A percentile compares a stretch with the other conserved stretches of the same genome.
phyloP scores from a whole-genome alignment of 2,888 invertebrate genomes.

The Tipula helvola region DNA sequence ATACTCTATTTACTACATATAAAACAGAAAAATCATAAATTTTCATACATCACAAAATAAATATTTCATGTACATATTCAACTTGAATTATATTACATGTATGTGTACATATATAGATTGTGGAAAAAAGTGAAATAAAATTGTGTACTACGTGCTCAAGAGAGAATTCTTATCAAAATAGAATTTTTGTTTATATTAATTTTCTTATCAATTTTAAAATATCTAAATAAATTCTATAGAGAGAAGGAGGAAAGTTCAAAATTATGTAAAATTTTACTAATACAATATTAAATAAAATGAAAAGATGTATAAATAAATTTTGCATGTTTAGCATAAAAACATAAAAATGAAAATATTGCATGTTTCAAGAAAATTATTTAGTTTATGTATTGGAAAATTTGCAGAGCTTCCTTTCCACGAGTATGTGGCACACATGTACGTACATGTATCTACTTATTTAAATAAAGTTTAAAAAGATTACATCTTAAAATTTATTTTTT shows the following conservation, averaged over 20 bases:
- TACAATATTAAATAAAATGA: background rate
- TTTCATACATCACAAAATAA: no score
- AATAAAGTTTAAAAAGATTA: background rate
- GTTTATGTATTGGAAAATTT: background rate
- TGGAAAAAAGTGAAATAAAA: background rate
- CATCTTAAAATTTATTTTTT: background rate
- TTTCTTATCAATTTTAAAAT: background rate
- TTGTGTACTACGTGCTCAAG: background rate
- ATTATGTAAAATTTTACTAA: background rate
- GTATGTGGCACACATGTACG: background rate
- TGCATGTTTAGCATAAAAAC: background rate
- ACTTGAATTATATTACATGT: no score
- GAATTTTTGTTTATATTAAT: background rate
- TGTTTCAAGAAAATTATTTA: background rate
- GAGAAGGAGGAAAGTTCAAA: background rate
- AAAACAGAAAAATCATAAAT: no score
- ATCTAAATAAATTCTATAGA: background rate
- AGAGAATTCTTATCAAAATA: background rate
- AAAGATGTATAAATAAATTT: background rate
- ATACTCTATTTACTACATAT: no score
- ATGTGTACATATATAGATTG: background rate
- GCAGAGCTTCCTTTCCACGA: background rate
- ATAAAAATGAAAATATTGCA: background rate
- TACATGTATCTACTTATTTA: no score
- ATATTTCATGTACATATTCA: no score